A percentile compares a stretch with the other conserved stretches of the same genome.
These are phyloP conservation scores for Iselma pallidipennis DNA, from an alignment of 2,888 invertebrate species.

Conservation along the genomic window DNA sequence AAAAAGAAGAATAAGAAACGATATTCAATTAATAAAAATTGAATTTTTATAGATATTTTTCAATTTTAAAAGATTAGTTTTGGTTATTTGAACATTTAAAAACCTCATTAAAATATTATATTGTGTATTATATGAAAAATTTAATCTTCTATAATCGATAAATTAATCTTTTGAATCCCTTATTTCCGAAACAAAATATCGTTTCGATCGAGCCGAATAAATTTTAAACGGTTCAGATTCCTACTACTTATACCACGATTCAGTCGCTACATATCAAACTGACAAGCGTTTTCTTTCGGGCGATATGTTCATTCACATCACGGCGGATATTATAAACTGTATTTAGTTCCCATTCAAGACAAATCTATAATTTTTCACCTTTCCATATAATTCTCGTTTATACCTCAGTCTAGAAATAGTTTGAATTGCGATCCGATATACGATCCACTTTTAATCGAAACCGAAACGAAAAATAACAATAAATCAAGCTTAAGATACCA, in stretches of 20 bases:
- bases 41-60: conserved; percentile 12
- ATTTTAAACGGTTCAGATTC: conserved; percentile 10
- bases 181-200: conserved; percentile 24
- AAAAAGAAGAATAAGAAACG: conserved; percentile 7
- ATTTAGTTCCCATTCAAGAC: background rate
- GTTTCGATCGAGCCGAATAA: conserved; percentile 20
- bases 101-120: conserved; percentile 5
- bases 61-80: background rate
- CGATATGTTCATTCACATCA: conserved; percentile 13
- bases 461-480: background rate
- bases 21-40: conserved; percentile 9
- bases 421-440: background rate
- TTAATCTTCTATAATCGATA: conserved; percentile 14
- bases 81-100: conserved; percentile 1
- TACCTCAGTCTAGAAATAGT: background rate
- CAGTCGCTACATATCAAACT: conserved; percentile 29
- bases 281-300: conserved; percentile 21
- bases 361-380: background rate
- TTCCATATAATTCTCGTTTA: background rate
- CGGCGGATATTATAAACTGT: conserved; percentile 4
- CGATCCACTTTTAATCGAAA: background rate
- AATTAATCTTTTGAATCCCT: conserved; percentile 18
- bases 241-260: conserved; percentile 24
- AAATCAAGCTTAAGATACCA: background rate
- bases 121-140: conserved; percentile 15